Evolutionary conservation across 1,140 invertebrate species (phyloP).

Genomic region (Heterodera schachtii): DNA sequence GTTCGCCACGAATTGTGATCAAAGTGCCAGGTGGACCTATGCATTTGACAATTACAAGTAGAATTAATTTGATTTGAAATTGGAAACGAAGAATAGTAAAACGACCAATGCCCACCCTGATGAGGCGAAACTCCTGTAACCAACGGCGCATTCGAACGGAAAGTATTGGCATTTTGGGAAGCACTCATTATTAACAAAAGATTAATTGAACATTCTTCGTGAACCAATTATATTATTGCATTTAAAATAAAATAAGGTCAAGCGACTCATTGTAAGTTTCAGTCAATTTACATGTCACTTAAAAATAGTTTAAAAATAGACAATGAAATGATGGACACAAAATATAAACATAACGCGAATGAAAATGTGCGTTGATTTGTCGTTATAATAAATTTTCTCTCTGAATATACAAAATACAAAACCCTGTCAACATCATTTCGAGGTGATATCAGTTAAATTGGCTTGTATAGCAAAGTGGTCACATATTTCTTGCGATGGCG

Average conservation of each 20-base stretch:
- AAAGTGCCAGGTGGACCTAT: conserved; percentile 91
- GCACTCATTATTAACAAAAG: not conserved
- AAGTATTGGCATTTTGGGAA: not conserved
- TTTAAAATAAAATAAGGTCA: too few species aligned
- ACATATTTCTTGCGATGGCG: conserved; percentile 98
- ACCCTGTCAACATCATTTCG: not conserved
- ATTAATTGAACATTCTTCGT: not conserved
- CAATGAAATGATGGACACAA: too few species aligned
- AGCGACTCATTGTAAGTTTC: too few species aligned
- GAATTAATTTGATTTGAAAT: too few species aligned
- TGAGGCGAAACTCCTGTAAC: conserved; percentile 97
- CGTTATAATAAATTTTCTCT: not conserved
- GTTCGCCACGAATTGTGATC: conserved; percentile 92
- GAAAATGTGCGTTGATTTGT: not conserved
- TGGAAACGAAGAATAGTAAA: conserved; percentile 76
- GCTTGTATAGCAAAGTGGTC: conserved; percentile 96
- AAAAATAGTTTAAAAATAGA: too few species aligned
- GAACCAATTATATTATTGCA: too few species aligned
- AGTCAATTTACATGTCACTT: too few species aligned
- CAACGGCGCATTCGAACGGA: conserved; percentile 63
- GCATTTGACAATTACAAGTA: not conserved
- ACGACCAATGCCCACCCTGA: conserved; percentile 93
- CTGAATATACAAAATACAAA: conserved; percentile 6
- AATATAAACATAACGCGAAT: too few species aligned
- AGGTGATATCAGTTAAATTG: conserved; percentile 66